Base-by-base conservation (phyloP, 2,888 invertebrate genomes). In the Cremastobaeus sp. region DNA sequence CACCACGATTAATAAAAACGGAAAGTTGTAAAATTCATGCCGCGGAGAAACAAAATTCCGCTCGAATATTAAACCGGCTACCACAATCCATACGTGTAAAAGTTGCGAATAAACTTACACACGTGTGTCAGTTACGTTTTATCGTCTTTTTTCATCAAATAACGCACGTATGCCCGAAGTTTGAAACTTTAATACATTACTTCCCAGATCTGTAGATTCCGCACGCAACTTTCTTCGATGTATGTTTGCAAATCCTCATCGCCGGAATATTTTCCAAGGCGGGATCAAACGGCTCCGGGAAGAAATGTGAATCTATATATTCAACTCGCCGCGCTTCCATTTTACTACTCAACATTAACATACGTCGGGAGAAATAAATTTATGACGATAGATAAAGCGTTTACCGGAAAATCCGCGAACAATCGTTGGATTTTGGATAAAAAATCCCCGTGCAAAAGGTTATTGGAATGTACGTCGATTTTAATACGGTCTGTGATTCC, bases 211-310 rank as follows among this genome's bases (percentile, higher is more conserved):
- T 45, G 52, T 35, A 54, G 32, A 54, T 64, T 45, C 37, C 25
- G 18, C 28, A 45, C 21, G 45, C 64, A 43, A 45, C 52, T 34
- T 64, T 54, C 37, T 18, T 35, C 43, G 18, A 45, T 43, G n/a
- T 52, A 60, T 25, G 43, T 54, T 45, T 45, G 64, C 52, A 65
- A 52, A 54, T 54, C 30, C 37, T 25, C 20, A 47, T 65, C 47
- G 35, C 21, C 15, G 6, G 57, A 66, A 57, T 48, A 57, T 57
- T 55, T 47, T 48, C 30, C 43, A 30, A 35, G 18, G 11, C 14
- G 20, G 59, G 35, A 59, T 59, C 50, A 59, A 68, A 68, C 41
- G 18, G 34, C 39, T 37, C 39, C 11, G 21, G 34, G 21, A n/a
- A 41, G 21, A 20, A 50, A 34, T 20, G 30, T 17, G 18, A 55